Percentiles rank a stretch among this genome's conserved stretches.
These are phyloP conservation scores for Crocallis elinguaria DNA, from an alignment of 2,888 invertebrate species.

Conservation along the genomic window DNA sequence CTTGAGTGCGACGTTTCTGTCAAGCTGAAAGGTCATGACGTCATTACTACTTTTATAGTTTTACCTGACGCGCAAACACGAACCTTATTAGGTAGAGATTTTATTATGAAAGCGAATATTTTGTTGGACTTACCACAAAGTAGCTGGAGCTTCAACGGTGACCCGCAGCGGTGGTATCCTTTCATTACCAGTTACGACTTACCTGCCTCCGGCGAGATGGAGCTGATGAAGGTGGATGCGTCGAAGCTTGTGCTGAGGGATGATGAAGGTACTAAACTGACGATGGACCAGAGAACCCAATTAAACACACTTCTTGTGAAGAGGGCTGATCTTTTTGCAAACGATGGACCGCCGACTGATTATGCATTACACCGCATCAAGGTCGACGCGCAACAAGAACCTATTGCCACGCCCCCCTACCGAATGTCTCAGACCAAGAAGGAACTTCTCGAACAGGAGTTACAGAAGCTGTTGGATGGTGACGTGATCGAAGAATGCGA, in stretches of 20 bases:
- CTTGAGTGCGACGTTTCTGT: neutral
- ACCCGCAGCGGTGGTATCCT: neutral
- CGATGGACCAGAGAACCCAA: constrained; percentile 19
- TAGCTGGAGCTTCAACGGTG: constrained; percentile 1
- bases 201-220: neutral
- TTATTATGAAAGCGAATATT: constrained; percentile 2
- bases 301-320: neutral
- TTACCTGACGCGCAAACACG: neutral
- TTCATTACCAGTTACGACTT: neutral
- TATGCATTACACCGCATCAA: too few relatives aligned
- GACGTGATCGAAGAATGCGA: neutral
- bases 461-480: neutral
- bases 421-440: neutral
- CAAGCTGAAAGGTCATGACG: neutral
- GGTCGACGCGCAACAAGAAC: too few relatives aligned
- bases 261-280: neutral
- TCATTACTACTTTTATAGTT: neutral
- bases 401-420: neutral
- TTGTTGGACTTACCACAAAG: constrained; percentile 6
- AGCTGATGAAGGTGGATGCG: constrained; percentile 3
- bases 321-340: too few relatives aligned
- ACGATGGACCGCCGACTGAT: too few relatives aligned
- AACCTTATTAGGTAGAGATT: constrained; percentile 8
- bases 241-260: constrained; percentile 1
- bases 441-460: neutral